Evolutionary conservation across 2,888 invertebrate species (phyloP), one percentile per base, ranked within the genome.

Genomic region (Zhengitettix transpicula): DNA sequence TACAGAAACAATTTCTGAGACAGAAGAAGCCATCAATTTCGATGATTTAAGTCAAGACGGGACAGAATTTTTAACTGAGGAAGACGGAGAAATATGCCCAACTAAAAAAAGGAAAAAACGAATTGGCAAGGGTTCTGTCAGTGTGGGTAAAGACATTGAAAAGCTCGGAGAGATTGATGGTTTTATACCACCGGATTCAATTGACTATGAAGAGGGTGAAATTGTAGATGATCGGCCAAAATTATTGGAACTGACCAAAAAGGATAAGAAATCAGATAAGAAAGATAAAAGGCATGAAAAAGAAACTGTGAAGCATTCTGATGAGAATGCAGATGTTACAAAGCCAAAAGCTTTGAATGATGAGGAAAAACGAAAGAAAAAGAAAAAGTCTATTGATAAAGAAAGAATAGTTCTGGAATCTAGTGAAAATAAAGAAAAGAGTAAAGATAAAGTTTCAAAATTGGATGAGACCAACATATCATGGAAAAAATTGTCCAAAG

Each of bases 401-500:
- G 61, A 62, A 55, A 60, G 58, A 42, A 40, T 56, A 57, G 62
- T 62, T 16, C 55, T 61, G 44, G 51, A 53, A 58, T 61, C 55
- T 10, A 67, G 67, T 62, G 67, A 66, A 67, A 75, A 69, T 62
- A 69, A 69, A 59, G 74, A 75, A 51, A 71, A 71, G 42, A 76
- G 77, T 64, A 77, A 74, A 61, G 78, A 80, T 55, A 81, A 58
- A 16, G 58, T 59, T 52, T 59, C 40, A 16, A 62, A 81, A 68
- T 68, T 70, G 42, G 72, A 71, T 40, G 77, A 79, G 42, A 72
- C 56, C 9, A 57, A 55, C 40, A 65, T 82, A 9, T 73, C 81
- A 0, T 92, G 92, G 77, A 91, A 90, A 68, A 90, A 90, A 70
- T 75, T 87, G 12, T 85, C 86, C 54, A 88, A 86, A 71, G 85